phyloP scores from a whole-genome alignment of 2,888 invertebrate species.

The Teleogryllus oceanicus region DNA sequence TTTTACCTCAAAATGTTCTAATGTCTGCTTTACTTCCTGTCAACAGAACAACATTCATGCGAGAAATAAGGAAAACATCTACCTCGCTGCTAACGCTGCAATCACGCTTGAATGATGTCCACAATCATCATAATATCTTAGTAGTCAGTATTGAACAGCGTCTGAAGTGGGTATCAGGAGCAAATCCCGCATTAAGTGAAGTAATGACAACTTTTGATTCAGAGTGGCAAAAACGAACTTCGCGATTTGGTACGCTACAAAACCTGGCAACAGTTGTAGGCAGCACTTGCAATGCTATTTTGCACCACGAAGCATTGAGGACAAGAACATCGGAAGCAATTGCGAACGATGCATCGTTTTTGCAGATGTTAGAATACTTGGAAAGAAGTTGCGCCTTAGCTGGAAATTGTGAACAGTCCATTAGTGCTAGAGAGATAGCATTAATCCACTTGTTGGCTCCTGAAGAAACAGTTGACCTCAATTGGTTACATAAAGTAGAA shows the following conservation, averaged over 20 bases:
- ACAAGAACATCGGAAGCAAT: slow-evolving; percentile 56
- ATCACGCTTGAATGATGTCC: slow-evolving; percentile 60
- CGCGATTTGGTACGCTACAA: slow-evolving; percentile 52
- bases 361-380: slow-evolving; percentile 43
- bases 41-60: slow-evolving; percentile 54
- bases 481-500: no score
- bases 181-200: slow-evolving; percentile 69
- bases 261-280: slow-evolving; percentile 55
- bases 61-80: slow-evolving; percentile 59
- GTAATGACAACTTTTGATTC: slow-evolving; percentile 61
- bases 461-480: no score
- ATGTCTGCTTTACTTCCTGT: background rate
- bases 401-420: no score
- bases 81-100: slow-evolving; percentile 58
- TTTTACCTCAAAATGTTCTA: background rate
- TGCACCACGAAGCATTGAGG: slow-evolving; percentile 63
- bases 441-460: no score
- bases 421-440: no score
- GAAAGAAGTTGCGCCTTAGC: no score
- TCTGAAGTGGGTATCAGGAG: slow-evolving; percentile 84
- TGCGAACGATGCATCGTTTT: slow-evolving; percentile 54
- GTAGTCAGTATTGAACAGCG: slow-evolving; percentile 63
- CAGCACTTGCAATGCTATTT: slow-evolving; percentile 56
- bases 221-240: slow-evolving; percentile 53
- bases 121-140: slow-evolving; percentile 60